Percentiles rank a stretch among this genome's conserved stretches.
Conservation (phyloP, 2,113 vertebrate species). For the Trematocara zebra region DNA sequence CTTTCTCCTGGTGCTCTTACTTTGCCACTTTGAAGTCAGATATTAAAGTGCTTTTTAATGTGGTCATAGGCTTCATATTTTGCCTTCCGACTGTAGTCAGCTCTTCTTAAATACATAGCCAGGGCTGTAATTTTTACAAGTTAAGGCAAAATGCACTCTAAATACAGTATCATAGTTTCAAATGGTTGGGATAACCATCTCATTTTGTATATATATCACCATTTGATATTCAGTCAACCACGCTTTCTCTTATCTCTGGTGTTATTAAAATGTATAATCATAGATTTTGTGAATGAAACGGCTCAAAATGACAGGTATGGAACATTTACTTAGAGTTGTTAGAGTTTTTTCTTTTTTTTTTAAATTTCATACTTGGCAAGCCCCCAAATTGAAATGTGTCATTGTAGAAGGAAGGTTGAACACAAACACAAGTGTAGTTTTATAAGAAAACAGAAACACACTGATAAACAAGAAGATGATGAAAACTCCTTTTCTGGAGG, state of each 20-base stretch:
- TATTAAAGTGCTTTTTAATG: slow-evolving; percentile 77
- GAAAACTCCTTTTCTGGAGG: background rate
- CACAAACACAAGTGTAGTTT: background rate
- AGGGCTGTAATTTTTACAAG: slow-evolving; percentile 78
- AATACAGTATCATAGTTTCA: slow-evolving; percentile 79
- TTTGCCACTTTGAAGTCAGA: slow-evolving; percentile 71
- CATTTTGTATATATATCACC: slow-evolving; percentile 61
- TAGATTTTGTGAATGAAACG: slow-evolving; percentile 71
- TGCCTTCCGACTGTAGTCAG: slow-evolving; percentile 61
- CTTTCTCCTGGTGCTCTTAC: slow-evolving; percentile 58
- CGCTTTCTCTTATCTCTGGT: slow-evolving; percentile 48
- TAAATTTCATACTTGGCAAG: background rate
- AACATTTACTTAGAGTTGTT: slow-evolving; percentile 27
- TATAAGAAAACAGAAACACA: background rate
- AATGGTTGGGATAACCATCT: slow-evolving; percentile 59
- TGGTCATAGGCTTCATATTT: slow-evolving; percentile 69
- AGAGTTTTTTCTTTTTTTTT: background rate
- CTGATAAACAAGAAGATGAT: background rate
- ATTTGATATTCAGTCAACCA: slow-evolving; percentile 60
- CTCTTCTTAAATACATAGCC: slow-evolving; percentile 71
- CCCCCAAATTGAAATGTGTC: slow-evolving; percentile 12
- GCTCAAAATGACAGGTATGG: slow-evolving; percentile 55
- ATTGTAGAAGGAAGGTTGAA: slow-evolving; percentile 6
- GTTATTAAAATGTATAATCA: slow-evolving; percentile 75
- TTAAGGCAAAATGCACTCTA: slow-evolving; percentile 77